A percentile compares a stretch with the other conserved stretches of the same genome.
These are phyloP conservation scores for Chionoecetes opilio DNA, from an alignment of 1,140 invertebrate species.

Conservation along the genomic window DNA sequence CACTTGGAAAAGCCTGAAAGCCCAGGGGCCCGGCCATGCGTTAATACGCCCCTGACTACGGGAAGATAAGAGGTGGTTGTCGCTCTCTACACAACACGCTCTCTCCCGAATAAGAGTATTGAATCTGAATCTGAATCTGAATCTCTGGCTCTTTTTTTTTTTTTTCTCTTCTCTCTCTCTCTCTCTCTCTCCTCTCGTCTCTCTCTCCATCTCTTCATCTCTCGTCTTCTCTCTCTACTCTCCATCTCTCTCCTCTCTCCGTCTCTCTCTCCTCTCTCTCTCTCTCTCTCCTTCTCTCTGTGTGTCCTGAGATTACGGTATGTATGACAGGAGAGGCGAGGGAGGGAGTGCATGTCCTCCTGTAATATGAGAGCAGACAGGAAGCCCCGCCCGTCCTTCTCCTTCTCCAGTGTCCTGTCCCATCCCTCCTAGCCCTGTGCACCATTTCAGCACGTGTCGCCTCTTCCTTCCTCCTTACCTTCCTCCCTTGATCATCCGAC, in stretches of 20 bases:
- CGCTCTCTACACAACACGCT: too few relatives aligned
- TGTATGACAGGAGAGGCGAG: not conserved
- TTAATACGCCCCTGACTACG: too few relatives aligned
- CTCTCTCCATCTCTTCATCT: not conserved
- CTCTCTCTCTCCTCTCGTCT: not conserved
- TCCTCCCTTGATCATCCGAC: not conserved
- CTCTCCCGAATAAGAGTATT: too few relatives aligned
- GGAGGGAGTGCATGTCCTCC: not conserved
- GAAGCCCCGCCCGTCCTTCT: not conserved
- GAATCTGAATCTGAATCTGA: too few relatives aligned
- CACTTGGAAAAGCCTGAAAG: too few relatives aligned
- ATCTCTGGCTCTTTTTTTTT: too few relatives aligned
- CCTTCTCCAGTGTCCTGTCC: not conserved
- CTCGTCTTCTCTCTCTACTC: not conserved
- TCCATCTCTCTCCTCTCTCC: not conserved
- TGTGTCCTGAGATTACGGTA: not conserved
- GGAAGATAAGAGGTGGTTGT: too few relatives aligned
- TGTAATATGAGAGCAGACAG: not conserved
- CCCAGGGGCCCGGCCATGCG: too few relatives aligned
- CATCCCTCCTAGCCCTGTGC: not conserved
- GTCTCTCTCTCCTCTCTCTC: conserved; percentile 1
- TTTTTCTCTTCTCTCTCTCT: not conserved
- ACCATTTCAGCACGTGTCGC: too few relatives aligned
- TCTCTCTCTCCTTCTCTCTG: not conserved
- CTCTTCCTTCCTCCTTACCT: not conserved